These are phyloP conservation scores for Microvelia longipes DNA, from an alignment of 1,140 invertebrate species.

Conservation along the genomic window DNA sequence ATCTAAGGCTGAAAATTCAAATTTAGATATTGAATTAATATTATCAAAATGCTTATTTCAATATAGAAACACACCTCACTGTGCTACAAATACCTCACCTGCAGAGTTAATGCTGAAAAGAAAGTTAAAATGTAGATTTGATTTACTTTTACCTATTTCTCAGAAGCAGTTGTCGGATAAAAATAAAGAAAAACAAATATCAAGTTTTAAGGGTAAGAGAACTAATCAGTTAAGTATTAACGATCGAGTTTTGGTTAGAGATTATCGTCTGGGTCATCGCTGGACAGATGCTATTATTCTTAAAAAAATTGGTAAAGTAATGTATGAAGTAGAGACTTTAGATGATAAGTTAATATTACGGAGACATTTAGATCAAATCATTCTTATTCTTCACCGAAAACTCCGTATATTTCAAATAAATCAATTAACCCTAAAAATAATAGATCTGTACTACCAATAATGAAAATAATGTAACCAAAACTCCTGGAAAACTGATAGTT, in stretches of 20 bases:
- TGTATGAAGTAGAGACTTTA: background rate
- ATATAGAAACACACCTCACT: background rate
- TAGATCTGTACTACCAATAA: background rate
- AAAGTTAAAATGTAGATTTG: background rate
- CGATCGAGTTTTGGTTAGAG: background rate
- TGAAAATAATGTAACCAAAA: background rate
- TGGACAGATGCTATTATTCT: background rate
- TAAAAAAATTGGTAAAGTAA: background rate
- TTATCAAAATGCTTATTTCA: background rate
- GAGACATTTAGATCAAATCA: background rate
- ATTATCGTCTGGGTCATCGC: background rate
- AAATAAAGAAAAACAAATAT: background rate
- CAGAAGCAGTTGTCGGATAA: background rate
- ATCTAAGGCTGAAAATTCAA: background rate
- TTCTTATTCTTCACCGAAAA: background rate
- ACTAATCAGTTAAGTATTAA: background rate
- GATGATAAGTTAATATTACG: background rate
- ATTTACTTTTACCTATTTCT: background rate
- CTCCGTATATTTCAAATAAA: background rate
- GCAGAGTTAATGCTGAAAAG: background rate
- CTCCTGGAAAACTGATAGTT: background rate
- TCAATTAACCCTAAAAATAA: background rate
- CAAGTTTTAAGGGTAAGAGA: background rate
- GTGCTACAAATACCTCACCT: background rate
- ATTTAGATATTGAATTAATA: background rate